phyloP scores from a whole-genome alignment of 2,113 vertebrate genomes.

The Empidonax traillii region DNA sequence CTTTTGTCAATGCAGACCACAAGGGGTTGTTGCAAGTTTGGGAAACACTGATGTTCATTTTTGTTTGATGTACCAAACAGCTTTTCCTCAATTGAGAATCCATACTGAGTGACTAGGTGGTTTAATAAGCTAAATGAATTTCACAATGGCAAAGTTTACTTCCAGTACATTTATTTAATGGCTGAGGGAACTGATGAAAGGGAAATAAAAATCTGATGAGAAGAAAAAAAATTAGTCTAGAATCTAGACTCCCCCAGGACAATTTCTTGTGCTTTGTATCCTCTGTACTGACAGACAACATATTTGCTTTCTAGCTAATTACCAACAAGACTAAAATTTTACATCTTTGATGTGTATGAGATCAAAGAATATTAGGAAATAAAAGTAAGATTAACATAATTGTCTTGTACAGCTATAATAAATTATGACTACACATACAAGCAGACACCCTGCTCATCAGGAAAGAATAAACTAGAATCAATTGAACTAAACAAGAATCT shows the following conservation, averaged over 20 bases:
- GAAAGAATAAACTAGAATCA: neutral
- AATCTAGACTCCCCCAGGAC: conserved; percentile 58
- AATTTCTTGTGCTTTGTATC: conserved; percentile 57
- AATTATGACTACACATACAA: conserved; percentile 2
- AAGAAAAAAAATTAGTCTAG: conserved; percentile 42
- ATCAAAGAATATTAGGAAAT: conserved; percentile 68
- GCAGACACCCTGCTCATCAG: neutral
- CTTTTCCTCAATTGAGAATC: conserved; percentile 14
- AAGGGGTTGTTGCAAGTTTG: conserved; percentile 32
- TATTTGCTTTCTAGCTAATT: conserved; percentile 65
- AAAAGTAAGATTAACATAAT: conserved; percentile 66
- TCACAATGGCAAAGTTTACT: conserved; percentile 43
- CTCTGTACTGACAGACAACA: conserved; percentile 44
- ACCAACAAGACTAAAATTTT: conserved; percentile 62
- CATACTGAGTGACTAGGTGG: conserved; percentile 28
- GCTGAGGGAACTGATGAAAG: conserved; percentile 51
- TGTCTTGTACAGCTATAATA: conserved; percentile 54
- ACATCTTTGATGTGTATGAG: conserved; percentile 59
- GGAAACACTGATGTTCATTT: conserved; percentile 18
- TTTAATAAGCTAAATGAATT: conserved; percentile 59
- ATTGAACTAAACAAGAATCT: neutral
- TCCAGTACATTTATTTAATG: conserved; percentile 50
- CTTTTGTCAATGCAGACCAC: neutral
- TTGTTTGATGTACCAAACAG: conserved; percentile 25
- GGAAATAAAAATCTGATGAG: conserved; percentile 54